Base-by-base conservation (phyloP, 2,888 invertebrate genomes). In the Galerucella nymphaeae region DNA sequence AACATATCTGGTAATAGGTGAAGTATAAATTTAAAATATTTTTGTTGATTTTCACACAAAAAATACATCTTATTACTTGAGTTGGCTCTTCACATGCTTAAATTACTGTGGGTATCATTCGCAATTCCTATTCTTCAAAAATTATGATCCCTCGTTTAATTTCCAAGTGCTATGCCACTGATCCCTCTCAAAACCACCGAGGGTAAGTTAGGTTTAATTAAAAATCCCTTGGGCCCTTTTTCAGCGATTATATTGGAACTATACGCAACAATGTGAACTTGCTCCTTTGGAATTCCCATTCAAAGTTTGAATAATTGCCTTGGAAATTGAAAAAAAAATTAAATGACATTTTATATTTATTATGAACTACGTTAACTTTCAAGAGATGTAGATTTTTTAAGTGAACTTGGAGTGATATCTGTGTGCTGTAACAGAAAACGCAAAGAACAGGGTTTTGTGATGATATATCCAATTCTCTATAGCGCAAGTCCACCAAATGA, bases 181-280 rank as follows among this genome's bases (percentile, higher is more conserved):
- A 91, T 23, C 58, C 95, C 89, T 71, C 41, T 62, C 45, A 96
- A 96, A 80, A 78, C 80, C 80, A 70, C 78, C 76, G 79, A 82
- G 84, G 84, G 84, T 82, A 75, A 80, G 82, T 81, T 82, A 78
- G 82, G 82, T 86, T 86, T 86, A 86, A 86, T 86, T 86, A 86
- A 86, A 86, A 85, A 82, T 85, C 86, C 84, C 86, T 79, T 72
- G 84, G 83, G 86, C 82, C 83, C 83, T 83, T 84, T 86, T 85
- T 79, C 78, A 74, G 75, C 82, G 78, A 82, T 84, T 84, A 82
- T 77, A 82, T 78, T 78, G 73, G 72, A 80, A 79, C 77, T 80
- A 79, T 77, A 75, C 70, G 77, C 76, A 78, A 80, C 79, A 80
- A 78, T 78, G 81, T 78, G 79, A 80, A 82, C 80, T 81, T 83